Evolutionary conservation across 2,113 vertebrate species (phyloP), one percentile per base, ranked within the genome.

Genomic region (Trachemys scripta): DNA sequence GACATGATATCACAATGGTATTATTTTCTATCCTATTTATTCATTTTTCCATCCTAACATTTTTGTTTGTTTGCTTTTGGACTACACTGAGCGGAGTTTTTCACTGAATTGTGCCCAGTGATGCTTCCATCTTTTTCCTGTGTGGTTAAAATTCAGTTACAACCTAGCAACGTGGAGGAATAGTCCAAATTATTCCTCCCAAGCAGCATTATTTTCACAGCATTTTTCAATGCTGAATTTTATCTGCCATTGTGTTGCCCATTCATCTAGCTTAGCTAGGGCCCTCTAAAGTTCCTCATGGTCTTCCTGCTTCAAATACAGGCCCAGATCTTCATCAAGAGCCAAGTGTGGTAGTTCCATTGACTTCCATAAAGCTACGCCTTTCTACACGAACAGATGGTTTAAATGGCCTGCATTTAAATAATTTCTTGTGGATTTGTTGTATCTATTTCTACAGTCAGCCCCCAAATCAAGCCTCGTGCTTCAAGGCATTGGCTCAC

Each of bases 131-230:
- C 31, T 31, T 20, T 79, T 75, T 51, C 29, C 13, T 0, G 24
- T 0, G 0, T 25, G 47, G 45, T 17, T 0, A 1, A 0, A 3
- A 4, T 84, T 47, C 8, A 6, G 17, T 8, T 2, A 2, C 56
- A 17, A 0, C 0, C 82, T 75, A 2, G 0, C 29, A 53, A 88
- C 57, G 2, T 0, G 20, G 31, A 19, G 24, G 8, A 1, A 1
- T 0, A 51, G 45, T 62, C 88, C 56, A 10, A 62, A 10, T 51
- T 0, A 53, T 50, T 45, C 2, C 16, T 16, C 24, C 17, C 45
- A 1, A 0, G 3, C 78, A 31, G 35, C 65, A 0, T 0, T 1
- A 89, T 25, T 89, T n/a, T 27, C 2, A 1, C 19, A 3, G 57
- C 0, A 3, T 62, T 95, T 85, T n/a, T 5, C 49, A 49, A 42